Percentiles rank a stretch among this genome's conserved stretches.
These are phyloP conservation scores for Varanus komodoensis DNA, from an alignment of 2,113 vertebrate species.

Conservation along the genomic window DNA sequence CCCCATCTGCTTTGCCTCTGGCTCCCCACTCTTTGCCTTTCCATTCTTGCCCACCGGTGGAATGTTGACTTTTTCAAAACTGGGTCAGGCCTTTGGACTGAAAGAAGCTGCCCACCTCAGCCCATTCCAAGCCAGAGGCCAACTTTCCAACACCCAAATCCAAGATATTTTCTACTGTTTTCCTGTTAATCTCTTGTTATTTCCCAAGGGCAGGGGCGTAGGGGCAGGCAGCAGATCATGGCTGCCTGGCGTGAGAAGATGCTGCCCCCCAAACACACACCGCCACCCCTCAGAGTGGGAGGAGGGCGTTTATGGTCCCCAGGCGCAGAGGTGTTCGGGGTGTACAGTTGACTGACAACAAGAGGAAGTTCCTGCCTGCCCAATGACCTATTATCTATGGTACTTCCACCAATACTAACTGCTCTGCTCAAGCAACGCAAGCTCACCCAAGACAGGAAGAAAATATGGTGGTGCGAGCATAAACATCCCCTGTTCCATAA, in stretches of 20 bases:
- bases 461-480: not conserved
- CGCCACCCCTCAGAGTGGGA: not conserved
- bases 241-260: not conserved
- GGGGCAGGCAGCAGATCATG: not conserved
- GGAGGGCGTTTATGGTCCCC: not conserved
- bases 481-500: constrained; percentile 9
- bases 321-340: not conserved
- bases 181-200: not conserved
- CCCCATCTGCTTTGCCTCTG: too few species aligned
- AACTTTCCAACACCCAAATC: not conserved
- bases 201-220: not conserved
- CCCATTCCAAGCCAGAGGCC: not conserved
- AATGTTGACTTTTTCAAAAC: too few species aligned
- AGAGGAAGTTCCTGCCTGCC: constrained; percentile 38
- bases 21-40: too few species aligned
- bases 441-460: constrained; percentile 37
- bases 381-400: not conserved
- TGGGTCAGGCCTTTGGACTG: too few species aligned
- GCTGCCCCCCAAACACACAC: rapidly evolving
- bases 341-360: not conserved
- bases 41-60: too few species aligned
- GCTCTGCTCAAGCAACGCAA: not conserved
- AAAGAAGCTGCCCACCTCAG: too few species aligned
- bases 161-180: not conserved
- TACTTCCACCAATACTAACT: not conserved